Conservation (phyloP, 2,113 vertebrate genomes). For the Octodon degus region DNA sequence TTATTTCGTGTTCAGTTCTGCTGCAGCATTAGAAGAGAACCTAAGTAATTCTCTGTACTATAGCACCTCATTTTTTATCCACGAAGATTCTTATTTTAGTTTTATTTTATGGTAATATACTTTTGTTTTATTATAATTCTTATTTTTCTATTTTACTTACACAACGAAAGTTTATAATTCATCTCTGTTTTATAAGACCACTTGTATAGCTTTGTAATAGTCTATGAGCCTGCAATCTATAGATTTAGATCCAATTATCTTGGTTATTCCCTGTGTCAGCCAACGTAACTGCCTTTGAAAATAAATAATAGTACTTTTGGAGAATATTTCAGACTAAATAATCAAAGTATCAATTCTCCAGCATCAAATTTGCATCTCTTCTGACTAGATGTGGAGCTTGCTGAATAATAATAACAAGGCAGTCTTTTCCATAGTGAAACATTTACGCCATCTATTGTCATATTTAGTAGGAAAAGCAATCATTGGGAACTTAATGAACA, state of each 20-base stretch:
- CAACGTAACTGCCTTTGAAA: not conserved
- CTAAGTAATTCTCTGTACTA: not conserved
- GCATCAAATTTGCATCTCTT: not conserved
- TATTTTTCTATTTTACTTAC: not conserved
- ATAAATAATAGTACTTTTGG: not conserved
- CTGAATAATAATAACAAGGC: not conserved
- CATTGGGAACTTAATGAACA: not conserved
- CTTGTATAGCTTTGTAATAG: not conserved
- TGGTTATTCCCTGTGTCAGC: not conserved
- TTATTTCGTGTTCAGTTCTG: not conserved
- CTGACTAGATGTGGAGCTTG: not conserved
- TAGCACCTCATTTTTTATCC: not conserved
- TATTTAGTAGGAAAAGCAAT: not conserved
- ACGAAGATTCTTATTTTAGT: not conserved
- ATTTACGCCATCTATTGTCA: not conserved
- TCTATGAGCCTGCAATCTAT: not conserved
- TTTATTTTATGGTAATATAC: not conserved
- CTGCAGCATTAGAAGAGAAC: not conserved
- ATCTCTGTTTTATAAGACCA: not conserved
- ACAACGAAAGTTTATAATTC: not conserved
- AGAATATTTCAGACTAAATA: not conserved
- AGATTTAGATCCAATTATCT: constrained; percentile 4
- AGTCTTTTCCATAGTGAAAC: not conserved
- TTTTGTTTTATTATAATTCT: not conserved
- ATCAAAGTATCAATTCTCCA: not conserved